These are phyloP conservation scores for Dicyrtomina minuta DNA, from an alignment of 2,888 invertebrate species.

Conservation along the genomic window DNA sequence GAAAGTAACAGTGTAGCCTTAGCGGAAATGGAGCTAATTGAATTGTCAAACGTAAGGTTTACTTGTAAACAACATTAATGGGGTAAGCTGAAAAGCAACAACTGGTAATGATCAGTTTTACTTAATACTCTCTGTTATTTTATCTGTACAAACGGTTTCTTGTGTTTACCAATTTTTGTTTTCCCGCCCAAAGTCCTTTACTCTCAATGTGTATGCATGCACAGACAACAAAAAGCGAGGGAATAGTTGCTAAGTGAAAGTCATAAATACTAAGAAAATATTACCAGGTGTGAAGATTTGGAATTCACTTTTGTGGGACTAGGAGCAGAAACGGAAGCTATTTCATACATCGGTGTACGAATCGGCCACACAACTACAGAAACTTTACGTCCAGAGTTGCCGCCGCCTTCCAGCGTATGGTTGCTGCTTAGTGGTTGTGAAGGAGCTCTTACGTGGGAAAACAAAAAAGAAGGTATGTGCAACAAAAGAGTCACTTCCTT, in stretches of 20 bases:
- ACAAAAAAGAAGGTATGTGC: slow-evolving; percentile 65
- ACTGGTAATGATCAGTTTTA: too few species aligned
- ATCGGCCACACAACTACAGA: slow-evolving; percentile 65
- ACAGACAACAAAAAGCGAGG: not conserved
- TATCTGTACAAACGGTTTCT: too few species aligned
- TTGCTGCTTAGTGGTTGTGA: slow-evolving; percentile 65
- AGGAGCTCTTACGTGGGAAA: slow-evolving; percentile 64
- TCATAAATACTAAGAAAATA: not conserved
- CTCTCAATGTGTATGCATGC: too few species aligned
- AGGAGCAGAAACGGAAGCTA: slow-evolving; percentile 66
- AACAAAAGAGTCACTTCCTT: too few species aligned
- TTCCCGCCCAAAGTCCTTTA: too few species aligned
- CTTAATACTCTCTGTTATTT: too few species aligned
- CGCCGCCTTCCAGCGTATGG: slow-evolving; percentile 64
- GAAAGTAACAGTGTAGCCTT: too few species aligned
- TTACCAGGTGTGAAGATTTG: slow-evolving; percentile 9
- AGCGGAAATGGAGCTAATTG: too few species aligned
- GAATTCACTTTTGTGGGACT: slow-evolving; percentile 28
- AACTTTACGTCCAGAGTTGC: slow-evolving; percentile 66
- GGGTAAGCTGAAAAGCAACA: too few species aligned
- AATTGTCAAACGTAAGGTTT: too few species aligned
- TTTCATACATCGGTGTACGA: slow-evolving; percentile 67
- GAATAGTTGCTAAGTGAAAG: not conserved
- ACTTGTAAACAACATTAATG: too few species aligned
- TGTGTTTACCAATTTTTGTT: too few species aligned